A percentile compares a stretch with the other conserved stretches of the same genome.
Evolutionary conservation across 2,888 invertebrate species (phyloP).

Genomic region (Siphlonurus alternatus): DNA sequence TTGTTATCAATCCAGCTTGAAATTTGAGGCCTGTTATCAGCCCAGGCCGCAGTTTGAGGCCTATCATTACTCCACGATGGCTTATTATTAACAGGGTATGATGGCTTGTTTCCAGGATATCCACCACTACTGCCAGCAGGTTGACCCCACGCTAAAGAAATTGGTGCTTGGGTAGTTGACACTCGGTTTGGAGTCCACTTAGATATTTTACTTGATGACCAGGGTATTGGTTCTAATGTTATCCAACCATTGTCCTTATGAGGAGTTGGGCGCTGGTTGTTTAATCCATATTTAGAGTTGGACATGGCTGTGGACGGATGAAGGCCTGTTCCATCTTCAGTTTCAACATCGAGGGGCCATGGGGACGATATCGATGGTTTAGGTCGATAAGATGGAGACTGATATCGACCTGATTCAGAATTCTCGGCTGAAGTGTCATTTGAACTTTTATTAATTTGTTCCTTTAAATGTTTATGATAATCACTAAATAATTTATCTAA

Average conservation of each 20-base stretch:
- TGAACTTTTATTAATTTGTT: not conserved
- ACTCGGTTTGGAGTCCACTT: conserved; percentile 55
- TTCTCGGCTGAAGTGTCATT: not conserved
- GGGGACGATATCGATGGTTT: not conserved
- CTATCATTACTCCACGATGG: not conserved
- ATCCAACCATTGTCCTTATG: conserved; percentile 60
- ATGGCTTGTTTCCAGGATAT: not conserved
- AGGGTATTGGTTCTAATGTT: conserved; percentile 55
- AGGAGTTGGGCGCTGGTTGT: not conserved
- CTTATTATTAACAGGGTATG: not conserved
- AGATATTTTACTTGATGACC: conserved; percentile 63
- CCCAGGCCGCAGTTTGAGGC: not conserved
- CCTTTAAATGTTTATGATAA: not conserved
- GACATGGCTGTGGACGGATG: not conserved
- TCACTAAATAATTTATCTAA: not conserved
- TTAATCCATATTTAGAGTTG: not conserved
- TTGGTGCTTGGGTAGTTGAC: not conserved
- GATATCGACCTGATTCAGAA: not conserved
- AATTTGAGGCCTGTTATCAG: not conserved
- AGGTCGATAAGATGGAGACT: no score
- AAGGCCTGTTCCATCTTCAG: not conserved
- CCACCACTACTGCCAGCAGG: not conserved
- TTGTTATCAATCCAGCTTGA: not conserved
- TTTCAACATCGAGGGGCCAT: not conserved
- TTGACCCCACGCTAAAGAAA: not conserved